Conservation (phyloP, 1,140 invertebrate species). For the Papilio dardanus region DNA sequence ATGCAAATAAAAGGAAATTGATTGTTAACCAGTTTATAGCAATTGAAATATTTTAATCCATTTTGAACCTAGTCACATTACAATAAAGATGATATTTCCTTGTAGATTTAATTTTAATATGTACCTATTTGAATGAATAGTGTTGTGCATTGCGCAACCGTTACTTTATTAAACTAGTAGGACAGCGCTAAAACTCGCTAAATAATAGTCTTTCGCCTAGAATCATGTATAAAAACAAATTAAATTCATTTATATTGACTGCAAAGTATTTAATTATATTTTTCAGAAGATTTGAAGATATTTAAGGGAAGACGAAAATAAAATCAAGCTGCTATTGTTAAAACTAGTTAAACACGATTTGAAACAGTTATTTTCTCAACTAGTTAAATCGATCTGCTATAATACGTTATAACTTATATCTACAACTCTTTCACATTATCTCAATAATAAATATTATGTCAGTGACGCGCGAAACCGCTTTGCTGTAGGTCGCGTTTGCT, state of each 20-base stretch:
- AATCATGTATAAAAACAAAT: no score
- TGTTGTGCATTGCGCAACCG: no score
- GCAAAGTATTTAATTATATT: no score
- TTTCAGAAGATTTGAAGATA: no score
- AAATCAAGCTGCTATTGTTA: no score
- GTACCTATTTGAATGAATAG: neutral
- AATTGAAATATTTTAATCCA: neutral
- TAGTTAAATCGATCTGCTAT: neutral
- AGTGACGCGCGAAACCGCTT: conserved; percentile 67
- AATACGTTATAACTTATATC: neutral
- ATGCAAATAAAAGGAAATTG: conserved; percentile 6
- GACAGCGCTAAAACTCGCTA: no score
- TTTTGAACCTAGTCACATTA: neutral
- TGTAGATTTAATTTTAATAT: neutral
- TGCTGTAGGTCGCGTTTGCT: conserved; percentile 38
- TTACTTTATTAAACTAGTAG: no score
- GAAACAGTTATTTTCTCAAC: neutral
- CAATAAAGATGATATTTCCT: neutral
- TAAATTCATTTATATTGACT: no score
- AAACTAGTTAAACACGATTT: no score
- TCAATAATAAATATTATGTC: conserved; percentile 46
- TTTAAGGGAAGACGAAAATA: no score
- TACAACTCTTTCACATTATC: conserved; percentile 40
- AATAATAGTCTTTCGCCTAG: no score
- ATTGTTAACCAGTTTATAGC: neutral